Evolutionary conservation across 2,888 invertebrate species (phyloP).

Genomic region (Oscheius sp.): DNA sequence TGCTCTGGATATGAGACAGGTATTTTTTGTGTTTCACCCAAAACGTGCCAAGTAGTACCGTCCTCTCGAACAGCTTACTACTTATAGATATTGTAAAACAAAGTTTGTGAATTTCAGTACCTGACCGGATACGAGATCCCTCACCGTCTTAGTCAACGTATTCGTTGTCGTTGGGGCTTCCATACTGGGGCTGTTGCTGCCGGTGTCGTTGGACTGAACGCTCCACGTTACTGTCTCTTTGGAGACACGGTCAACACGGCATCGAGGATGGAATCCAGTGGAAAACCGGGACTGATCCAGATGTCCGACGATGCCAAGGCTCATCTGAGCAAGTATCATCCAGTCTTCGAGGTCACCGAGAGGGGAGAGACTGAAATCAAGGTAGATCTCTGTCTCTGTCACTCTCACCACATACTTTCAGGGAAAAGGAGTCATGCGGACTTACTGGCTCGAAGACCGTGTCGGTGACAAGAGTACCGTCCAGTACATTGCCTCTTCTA

Average conservation of each 20-base stretch:
- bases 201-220: constrained; percentile 69
- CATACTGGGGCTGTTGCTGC: constrained; percentile 69
- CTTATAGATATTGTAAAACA: not conserved
- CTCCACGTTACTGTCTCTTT: constrained; percentile 70
- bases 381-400: constrained; percentile 38
- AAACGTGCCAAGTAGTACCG: not conserved
- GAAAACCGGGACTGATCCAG: constrained; percentile 66
- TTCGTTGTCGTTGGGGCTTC: constrained; percentile 71
- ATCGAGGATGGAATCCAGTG: constrained; percentile 61
- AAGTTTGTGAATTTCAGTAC: constrained; percentile 52
- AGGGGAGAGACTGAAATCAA: constrained; percentile 67
- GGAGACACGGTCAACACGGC: constrained; percentile 68
- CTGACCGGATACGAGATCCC: constrained; percentile 65
- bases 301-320: constrained; percentile 58
- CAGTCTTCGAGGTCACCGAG: constrained; percentile 55
- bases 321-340: constrained; percentile 53
- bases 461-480: constrained; percentile 44
- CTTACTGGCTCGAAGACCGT: constrained; percentile 64
- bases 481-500: constrained; percentile 43
- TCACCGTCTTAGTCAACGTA: constrained; percentile 57
- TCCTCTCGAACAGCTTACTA: not conserved
- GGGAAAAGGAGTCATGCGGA: constrained; percentile 63
- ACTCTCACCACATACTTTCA: constrained; percentile 34
- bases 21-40: constrained; percentile 17
- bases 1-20: constrained; percentile 65